phyloP scores from a whole-genome alignment of 2,797 vertebrate genomes.

The Meda fulgida region DNA sequence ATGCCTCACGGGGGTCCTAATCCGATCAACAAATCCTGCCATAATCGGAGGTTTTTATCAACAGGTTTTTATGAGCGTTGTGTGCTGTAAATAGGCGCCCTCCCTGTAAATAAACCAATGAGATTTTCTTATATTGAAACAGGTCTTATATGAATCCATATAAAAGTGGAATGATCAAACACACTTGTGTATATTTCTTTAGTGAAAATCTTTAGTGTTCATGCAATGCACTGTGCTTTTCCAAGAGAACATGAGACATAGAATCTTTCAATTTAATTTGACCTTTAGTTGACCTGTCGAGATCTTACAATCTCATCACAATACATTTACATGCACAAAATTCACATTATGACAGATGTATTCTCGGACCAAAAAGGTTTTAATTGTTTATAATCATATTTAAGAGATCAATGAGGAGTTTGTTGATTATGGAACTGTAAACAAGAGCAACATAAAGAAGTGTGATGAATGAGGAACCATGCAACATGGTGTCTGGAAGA shows the following conservation, averaged over 20 bases:
- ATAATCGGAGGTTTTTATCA: conserved; percentile 30
- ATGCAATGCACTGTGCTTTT: not conserved
- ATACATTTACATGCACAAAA: not conserved
- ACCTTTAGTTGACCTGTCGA: conserved; percentile 25
- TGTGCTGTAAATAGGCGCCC: conserved; percentile 2
- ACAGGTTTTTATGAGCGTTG: not conserved
- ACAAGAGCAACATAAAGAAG: not conserved
- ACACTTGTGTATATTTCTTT: not conserved
- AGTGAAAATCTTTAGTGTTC: no score
- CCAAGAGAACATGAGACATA: not conserved
- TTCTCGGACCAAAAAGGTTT: not conserved
- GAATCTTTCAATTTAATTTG: not conserved
- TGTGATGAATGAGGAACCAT: not conserved
- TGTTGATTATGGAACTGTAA: not conserved
- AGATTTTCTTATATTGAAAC: not conserved
- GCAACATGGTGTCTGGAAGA: no score
- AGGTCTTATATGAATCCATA: not conserved
- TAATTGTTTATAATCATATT: not conserved
- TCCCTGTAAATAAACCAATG: not conserved
- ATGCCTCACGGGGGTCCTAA: conserved; percentile 11
- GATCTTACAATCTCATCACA: not conserved
- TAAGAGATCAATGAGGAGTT: not conserved
- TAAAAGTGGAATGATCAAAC: not conserved
- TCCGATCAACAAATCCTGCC: conserved; percentile 46
- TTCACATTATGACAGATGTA: not conserved